A percentile compares a stretch with the other conserved stretches of the same genome.
These are phyloP conservation scores for Luehdorfia chinensis DNA, from an alignment of 1,140 invertebrate species.

Conservation along the genomic window DNA sequence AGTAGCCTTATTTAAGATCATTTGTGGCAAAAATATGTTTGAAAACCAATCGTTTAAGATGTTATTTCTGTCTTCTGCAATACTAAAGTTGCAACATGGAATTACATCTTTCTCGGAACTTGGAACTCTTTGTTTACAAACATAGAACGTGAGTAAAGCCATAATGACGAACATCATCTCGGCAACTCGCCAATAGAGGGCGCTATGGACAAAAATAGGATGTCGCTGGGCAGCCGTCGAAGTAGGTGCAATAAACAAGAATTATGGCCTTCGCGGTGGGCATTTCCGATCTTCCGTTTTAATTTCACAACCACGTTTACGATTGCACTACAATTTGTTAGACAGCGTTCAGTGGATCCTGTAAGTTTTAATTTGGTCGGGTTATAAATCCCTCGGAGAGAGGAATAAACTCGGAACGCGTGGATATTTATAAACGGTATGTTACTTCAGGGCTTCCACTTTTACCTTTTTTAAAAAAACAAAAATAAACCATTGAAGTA, in stretches of 20 bases:
- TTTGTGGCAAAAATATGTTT: too few species aligned
- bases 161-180: slow-evolving; percentile 40
- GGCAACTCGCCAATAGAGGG: slow-evolving; percentile 71
- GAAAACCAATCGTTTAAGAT: slow-evolving; percentile 19
- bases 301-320: slow-evolving; percentile 18
- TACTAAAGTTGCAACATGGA: slow-evolving; percentile 7
- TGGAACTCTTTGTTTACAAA: slow-evolving; percentile 63
- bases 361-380: slow-evolving; percentile 28
- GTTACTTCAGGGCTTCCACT: slow-evolving; percentile 23
- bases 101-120: slow-evolving; percentile 18
- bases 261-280: slow-evolving; percentile 48
- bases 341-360: slow-evolving; percentile 19
- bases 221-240: slow-evolving; percentile 40
- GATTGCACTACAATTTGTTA: slow-evolving; percentile 19
- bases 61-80: slow-evolving; percentile 3
- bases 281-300: slow-evolving; percentile 62
- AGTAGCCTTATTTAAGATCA: too few species aligned
- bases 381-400: slow-evolving; percentile 27
- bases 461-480: slow-evolving; percentile 1
- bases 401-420: slow-evolving; percentile 32
- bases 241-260: slow-evolving; percentile 27
- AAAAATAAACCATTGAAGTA: slow-evolving; percentile 1
- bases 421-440: slow-evolving; percentile 32
- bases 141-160: slow-evolving; percentile 67
- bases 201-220: slow-evolving; percentile 60